These are phyloP conservation scores for Standfussiana lucernea DNA, from an alignment of 2,888 invertebrate species.

Conservation along the genomic window DNA sequence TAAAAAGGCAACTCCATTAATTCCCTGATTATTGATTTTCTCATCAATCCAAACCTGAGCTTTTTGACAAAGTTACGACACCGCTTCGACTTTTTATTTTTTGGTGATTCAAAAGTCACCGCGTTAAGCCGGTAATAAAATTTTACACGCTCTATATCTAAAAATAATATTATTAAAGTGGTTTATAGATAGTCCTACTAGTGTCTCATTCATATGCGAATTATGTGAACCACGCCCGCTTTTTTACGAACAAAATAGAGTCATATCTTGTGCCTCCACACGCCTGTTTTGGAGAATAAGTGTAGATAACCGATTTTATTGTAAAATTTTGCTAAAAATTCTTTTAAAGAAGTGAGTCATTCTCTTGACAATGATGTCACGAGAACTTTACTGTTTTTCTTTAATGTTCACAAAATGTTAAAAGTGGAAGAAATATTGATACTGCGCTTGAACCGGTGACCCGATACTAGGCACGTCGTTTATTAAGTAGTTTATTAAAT, in stretches of 20 bases:
- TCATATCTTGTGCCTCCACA: slow-evolving; percentile 59
- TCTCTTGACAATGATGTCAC: slow-evolving; percentile 88
- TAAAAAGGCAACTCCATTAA: slow-evolving; percentile 27
- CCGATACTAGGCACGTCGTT: slow-evolving; percentile 81
- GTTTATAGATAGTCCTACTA: slow-evolving; percentile 40
- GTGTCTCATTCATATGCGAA: slow-evolving; percentile 61
- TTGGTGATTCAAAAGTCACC: slow-evolving; percentile 27
- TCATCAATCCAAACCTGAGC: slow-evolving; percentile 12
- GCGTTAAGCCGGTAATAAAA: slow-evolving; percentile 46
- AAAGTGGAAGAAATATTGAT: slow-evolving; percentile 86
- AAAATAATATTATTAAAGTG: slow-evolving; percentile 37
- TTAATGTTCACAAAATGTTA: slow-evolving; percentile 83
- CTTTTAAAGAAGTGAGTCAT: slow-evolving; percentile 85
- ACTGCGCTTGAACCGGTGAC: slow-evolving; percentile 88
- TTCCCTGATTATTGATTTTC: slow-evolving; percentile 28
- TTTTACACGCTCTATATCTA: slow-evolving; percentile 44
- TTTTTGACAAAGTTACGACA: slow-evolving; percentile 39
- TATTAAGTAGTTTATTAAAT: slow-evolving; percentile 77
- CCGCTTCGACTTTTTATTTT: slow-evolving; percentile 32
- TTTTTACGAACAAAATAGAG: slow-evolving; percentile 69
- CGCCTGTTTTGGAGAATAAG: slow-evolving; percentile 61
- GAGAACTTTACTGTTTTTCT: slow-evolving; percentile 86
- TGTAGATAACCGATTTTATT: slow-evolving; percentile 75
- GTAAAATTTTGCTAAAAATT: slow-evolving; percentile 72
- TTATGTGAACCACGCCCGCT: slow-evolving; percentile 69